Evolutionary conservation across 2,113 vertebrate genomes (phyloP).

Genomic region (Nyctibius bracteatus): DNA sequence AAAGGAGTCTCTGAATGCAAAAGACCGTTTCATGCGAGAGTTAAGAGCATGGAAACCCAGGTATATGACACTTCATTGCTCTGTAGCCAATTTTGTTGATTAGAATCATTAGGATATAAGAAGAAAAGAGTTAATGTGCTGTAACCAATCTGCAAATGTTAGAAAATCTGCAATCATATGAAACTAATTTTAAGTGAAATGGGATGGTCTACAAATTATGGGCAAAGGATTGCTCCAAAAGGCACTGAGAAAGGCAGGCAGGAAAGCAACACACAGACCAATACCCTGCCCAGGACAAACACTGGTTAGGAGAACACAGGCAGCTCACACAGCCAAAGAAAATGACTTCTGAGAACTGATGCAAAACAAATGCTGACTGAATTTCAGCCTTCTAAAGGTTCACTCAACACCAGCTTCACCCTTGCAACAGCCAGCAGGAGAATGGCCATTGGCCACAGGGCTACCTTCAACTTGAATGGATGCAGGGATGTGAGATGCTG

Average conservation of each 20-base stretch:
- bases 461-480: neutral
- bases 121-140: conserved; percentile 2
- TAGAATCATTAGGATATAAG: neutral
- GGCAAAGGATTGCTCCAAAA: neutral
- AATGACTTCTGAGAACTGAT: neutral
- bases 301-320: neutral
- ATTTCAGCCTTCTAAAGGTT: neutral
- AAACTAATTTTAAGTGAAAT: conserved; percentile 16
- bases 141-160: conserved; percentile 5
- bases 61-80: neutral
- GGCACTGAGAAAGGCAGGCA: neutral
- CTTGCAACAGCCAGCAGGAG: neutral
- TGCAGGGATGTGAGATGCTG: rapidly evolving
- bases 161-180: neutral
- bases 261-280: neutral
- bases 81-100: neutral
- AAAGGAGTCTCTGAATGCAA: neutral
- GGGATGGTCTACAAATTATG: neutral
- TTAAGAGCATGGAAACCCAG: neutral
- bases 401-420: neutral
- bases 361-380: neutral
- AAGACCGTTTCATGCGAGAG: neutral
- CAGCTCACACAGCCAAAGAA: neutral
- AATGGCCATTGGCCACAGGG: neutral
- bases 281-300: neutral